Conservation (phyloP, 2,797 vertebrate species). For the Phaenicophaeus curvirostris region DNA sequence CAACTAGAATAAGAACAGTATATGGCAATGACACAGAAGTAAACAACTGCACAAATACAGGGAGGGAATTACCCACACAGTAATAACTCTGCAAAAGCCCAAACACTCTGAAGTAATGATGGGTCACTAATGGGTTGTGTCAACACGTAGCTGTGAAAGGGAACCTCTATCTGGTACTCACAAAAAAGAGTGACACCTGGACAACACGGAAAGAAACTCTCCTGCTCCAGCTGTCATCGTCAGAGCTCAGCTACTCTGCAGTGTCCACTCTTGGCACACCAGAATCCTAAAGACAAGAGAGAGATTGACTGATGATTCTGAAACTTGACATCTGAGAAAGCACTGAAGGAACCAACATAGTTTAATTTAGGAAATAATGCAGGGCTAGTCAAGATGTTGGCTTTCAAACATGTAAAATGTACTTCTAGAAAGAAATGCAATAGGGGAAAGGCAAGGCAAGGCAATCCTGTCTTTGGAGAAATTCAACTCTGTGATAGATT, state of each 20-base stretch:
- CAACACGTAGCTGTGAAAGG: neutral
- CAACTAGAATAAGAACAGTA: neutral
- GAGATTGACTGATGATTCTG: neutral
- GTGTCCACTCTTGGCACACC: neutral
- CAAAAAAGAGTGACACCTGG: neutral
- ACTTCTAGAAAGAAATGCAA: neutral
- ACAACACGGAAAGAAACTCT: neutral
- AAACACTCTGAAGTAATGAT: neutral
- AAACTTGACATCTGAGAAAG: neutral
- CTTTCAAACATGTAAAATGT: neutral
- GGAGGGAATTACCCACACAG: neutral
- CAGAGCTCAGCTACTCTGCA: rapidly evolving
- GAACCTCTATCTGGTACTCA: neutral
- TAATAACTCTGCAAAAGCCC: slow-evolving; percentile 2
- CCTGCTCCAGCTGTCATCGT: neutral
- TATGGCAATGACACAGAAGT: neutral
- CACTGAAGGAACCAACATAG: neutral
- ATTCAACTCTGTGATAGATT: neutral
- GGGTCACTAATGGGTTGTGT: neutral
- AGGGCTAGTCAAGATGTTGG: neutral
- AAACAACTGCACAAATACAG: neutral
- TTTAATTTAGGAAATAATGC: neutral
- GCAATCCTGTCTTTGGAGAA: neutral
- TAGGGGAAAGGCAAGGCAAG: neutral
- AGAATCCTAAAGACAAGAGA: neutral